Conservation (phyloP, 92 coral and sea anemone species). For the Epizoanthus illoricatus region DNA sequence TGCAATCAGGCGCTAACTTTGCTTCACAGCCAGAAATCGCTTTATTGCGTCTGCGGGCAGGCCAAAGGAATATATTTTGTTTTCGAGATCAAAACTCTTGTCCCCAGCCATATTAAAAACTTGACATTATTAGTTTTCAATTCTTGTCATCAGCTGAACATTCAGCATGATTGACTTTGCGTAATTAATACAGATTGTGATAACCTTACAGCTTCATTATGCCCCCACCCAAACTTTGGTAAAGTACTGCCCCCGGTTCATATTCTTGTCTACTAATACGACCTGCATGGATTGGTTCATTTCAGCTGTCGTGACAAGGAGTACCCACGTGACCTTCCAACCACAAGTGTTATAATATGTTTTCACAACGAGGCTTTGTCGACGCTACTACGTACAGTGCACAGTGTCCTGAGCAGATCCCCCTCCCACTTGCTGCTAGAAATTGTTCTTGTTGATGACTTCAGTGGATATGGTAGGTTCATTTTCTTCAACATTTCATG, state of each 20-base stretch:
- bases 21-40: no score
- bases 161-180: not conserved
- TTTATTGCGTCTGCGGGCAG: no score
- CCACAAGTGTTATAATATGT: slow-evolving; percentile 76
- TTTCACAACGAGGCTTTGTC: slow-evolving; percentile 92
- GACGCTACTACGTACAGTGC: slow-evolving; percentile 81
- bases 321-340: slow-evolving; percentile 71
- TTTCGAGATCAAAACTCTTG: no score
- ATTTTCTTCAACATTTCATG: not conserved
- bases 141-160: no score
- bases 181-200: not conserved
- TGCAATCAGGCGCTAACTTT: no score
- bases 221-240: no score
- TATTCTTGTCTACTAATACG: no score
- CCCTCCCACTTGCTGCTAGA: slow-evolving; percentile 74
- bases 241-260: no score
- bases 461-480: slow-evolving; percentile 73
- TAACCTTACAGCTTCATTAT: not conserved
- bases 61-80: no score
- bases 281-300: not conserved
- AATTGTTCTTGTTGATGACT: slow-evolving; percentile 79
- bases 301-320: slow-evolving; percentile 60
- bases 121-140: no score
- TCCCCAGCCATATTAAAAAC: no score
- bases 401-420: slow-evolving; percentile 78